These are phyloP conservation scores for Papilio glaucus DNA, from an alignment of 1,140 invertebrate genomes.

Conservation along the genomic window DNA sequence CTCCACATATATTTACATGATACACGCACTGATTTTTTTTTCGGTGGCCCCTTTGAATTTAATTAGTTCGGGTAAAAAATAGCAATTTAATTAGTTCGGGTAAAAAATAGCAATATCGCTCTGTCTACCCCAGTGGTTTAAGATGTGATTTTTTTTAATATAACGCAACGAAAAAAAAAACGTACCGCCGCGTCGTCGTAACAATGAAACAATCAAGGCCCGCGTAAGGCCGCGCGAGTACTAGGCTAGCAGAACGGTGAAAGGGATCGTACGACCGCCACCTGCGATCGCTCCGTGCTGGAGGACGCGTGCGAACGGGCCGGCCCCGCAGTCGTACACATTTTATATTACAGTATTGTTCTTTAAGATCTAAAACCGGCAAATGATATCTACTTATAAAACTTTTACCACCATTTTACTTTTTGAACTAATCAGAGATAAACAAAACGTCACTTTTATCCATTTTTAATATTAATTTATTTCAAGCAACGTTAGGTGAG, in stretches of 20 bases:
- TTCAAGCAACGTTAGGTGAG: not conserved
- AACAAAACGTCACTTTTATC: not conserved
- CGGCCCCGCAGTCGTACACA: constrained; percentile 35
- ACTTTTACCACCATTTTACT: not conserved
- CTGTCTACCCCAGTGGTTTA: too few relatives aligned
- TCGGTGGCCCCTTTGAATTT: too few relatives aligned
- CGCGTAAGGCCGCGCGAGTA: constrained; percentile 62
- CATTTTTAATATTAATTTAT: not conserved
- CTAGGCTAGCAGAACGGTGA: constrained; percentile 65
- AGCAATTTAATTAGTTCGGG: too few relatives aligned
- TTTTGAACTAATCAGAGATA: not conserved
- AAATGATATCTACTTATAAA: not conserved
- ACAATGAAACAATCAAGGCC: constrained; percentile 50
- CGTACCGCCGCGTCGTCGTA: not conserved
- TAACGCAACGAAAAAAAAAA: not conserved
- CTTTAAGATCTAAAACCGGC: not conserved
- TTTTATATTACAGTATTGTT: too few relatives aligned
- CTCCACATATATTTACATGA: too few relatives aligned
- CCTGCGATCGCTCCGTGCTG: constrained; percentile 37
- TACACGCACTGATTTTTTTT: too few relatives aligned
- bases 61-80: too few relatives aligned
- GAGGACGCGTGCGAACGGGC: constrained; percentile 21
- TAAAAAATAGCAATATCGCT: too few relatives aligned
- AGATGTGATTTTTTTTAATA: too few relatives aligned
- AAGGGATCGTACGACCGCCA: constrained; percentile 68